Conservation (phyloP, 2,113 vertebrate genomes). For the Dunckerocampus dactyliophorus region DNA sequence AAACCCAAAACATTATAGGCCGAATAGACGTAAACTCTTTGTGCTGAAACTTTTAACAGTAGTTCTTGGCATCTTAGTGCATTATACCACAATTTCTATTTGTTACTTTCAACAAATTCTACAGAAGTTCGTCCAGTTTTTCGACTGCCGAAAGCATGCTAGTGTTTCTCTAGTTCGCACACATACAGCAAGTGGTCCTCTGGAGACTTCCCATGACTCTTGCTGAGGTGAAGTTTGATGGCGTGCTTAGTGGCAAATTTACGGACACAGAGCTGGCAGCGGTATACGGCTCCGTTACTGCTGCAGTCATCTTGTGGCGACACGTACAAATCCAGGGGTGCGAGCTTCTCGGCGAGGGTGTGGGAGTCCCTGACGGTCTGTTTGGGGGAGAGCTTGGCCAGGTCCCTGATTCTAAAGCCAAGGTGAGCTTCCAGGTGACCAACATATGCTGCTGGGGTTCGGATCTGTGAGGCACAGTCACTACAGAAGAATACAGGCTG, state of each 20-base stretch:
- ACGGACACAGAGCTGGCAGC: conserved; percentile 92
- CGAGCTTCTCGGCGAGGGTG: conserved; percentile 81
- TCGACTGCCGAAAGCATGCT: conserved; percentile 57
- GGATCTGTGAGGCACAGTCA: conserved; percentile 95
- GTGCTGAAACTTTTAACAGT: conserved; percentile 83
- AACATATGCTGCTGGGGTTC: conserved; percentile 94
- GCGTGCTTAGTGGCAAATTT: conserved; percentile 97
- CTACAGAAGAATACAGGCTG: conserved; percentile 98
- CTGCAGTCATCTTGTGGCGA: conserved; percentile 81
- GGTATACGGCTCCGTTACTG: conserved; percentile 78
- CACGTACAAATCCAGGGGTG: conserved; percentile 65
- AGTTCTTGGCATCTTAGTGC: conserved; percentile 83
- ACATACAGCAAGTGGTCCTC: conserved; percentile 95
- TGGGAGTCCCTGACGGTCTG: conserved; percentile 86
- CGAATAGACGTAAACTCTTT: conserved; percentile 85
- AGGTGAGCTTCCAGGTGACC: conserved; percentile 96
- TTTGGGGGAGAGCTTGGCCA: conserved; percentile 90
- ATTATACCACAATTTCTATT: conserved; percentile 50
- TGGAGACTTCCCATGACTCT: conserved; percentile 93
- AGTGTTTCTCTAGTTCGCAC: conserved; percentile 89
- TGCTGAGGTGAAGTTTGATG: conserved; percentile 96
- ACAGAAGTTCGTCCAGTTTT: conserved; percentile 35
- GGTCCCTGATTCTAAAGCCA: conserved; percentile 93
- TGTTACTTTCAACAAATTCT: conserved; percentile 29
- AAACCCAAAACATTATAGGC: conserved; percentile 78